A percentile compares a stretch with the other conserved stretches of the same genome.
These are phyloP conservation scores for Neogale vison DNA, from an alignment of 2,113 vertebrate genomes.

Conservation along the genomic window DNA sequence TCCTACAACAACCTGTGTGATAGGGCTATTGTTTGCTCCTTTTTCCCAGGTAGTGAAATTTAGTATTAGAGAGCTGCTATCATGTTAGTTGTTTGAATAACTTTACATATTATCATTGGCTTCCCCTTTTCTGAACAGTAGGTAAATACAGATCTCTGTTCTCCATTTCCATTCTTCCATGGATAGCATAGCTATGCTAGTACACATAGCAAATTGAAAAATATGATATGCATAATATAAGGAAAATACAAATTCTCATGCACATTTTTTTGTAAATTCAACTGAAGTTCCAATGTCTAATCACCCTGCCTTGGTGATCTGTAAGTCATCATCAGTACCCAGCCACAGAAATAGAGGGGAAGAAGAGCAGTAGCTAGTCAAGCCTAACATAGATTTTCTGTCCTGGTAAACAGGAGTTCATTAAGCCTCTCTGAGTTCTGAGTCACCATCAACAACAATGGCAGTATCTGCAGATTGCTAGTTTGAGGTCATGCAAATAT, in stretches of 20 bases:
- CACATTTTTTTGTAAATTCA: background rate
- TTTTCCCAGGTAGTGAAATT: background rate
- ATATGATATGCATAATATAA: background rate
- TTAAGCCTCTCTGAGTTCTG: background rate
- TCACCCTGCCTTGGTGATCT: background rate
- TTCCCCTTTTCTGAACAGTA: background rate
- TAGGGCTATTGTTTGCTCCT: background rate
- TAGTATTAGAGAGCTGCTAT: background rate
- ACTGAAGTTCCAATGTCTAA: background rate
- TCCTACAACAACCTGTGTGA: background rate
- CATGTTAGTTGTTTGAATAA: background rate
- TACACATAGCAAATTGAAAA: background rate
- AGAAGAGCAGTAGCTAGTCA: background rate
- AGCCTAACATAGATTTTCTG: background rate
- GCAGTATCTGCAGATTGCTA: background rate
- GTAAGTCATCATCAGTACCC: background rate
- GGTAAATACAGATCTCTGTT: background rate
- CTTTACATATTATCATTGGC: background rate
- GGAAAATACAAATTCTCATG: background rate
- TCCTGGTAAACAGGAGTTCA: background rate
- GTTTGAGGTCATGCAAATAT: background rate
- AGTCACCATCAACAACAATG: background rate
- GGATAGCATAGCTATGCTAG: background rate
- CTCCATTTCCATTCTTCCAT: background rate
- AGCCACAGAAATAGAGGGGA: no score